Evolutionary conservation across 1,140 invertebrate genomes (phyloP).

Genomic region (Gryllus bimaculatus): DNA sequence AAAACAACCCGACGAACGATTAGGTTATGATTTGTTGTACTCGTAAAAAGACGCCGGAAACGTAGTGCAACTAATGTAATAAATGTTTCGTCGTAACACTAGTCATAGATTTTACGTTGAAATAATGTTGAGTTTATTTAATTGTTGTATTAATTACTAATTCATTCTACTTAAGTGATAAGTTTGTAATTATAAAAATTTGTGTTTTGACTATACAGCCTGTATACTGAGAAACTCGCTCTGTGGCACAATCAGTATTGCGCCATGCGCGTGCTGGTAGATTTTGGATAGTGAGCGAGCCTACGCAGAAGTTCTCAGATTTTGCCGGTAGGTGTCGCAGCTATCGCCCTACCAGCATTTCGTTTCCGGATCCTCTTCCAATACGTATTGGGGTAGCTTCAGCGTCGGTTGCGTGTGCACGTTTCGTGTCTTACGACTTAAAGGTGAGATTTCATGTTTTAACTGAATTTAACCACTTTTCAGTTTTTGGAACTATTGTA

Average conservation of each 20-base stretch:
- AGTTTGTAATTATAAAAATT: not conserved
- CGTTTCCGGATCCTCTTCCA: slow-evolving; percentile 9
- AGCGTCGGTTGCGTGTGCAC: slow-evolving; percentile 21
- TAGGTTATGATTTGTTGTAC: too few species aligned
- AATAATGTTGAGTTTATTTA: too few species aligned
- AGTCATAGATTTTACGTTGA: too few species aligned
- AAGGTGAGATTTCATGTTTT: slow-evolving; percentile 7
- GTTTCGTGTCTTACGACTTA: slow-evolving; percentile 28
- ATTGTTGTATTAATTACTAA: too few species aligned
- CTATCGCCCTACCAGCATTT: not conserved
- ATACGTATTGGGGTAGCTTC: not conserved
- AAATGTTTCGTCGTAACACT: too few species aligned
- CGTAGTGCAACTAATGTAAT: too few species aligned
- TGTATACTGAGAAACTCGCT: not conserved
- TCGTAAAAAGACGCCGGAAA: too few species aligned
- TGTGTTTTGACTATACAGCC: not conserved
- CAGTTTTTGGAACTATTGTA: too few species aligned
- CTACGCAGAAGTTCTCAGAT: not conserved
- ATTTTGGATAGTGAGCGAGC: not conserved
- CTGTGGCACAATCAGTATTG: too few species aligned
- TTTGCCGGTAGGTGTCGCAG: not conserved
- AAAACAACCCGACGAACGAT: too few species aligned
- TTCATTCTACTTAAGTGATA: too few species aligned
- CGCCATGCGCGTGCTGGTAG: not conserved
- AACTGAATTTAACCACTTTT: too few species aligned